Percentiles rank a stretch among this genome's conserved stretches.
phyloP scores from a whole-genome alignment of 2,888 invertebrate species.

The Synergus umbraculus region DNA sequence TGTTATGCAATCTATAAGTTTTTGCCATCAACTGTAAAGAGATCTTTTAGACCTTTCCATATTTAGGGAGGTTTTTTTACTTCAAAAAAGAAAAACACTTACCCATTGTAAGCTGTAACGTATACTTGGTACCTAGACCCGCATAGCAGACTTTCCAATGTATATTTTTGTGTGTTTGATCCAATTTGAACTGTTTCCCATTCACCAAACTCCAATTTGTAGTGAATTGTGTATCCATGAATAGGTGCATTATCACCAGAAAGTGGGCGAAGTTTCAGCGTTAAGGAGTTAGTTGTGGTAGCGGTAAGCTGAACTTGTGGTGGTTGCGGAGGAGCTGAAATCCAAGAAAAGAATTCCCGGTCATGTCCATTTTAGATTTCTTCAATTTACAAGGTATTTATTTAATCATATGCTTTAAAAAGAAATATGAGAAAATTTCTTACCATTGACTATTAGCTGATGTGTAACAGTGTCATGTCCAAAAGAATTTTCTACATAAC shows the following conservation, averaged over 20 bases:
- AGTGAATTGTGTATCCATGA: conserved; percentile 94
- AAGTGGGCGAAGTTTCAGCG: conserved; percentile 85
- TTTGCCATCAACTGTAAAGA: too few species aligned
- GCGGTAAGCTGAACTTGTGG: conserved; percentile 86
- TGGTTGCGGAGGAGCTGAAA: conserved; percentile 85
- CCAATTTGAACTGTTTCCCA: conserved; percentile 93
- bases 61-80: too few species aligned
- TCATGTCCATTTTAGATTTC: too few species aligned
- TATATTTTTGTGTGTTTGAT: conserved; percentile 88
- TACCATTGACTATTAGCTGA: conserved; percentile 91
- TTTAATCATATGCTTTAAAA: background rate
- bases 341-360: too few species aligned
- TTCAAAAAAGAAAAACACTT: conserved; percentile 62
- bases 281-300: conserved; percentile 87
- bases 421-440: conserved; percentile 47
- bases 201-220: conserved; percentile 96
- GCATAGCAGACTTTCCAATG: conserved; percentile 92
- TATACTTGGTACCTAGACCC: conserved; percentile 96
- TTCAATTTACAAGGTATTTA: too few species aligned
- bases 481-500: conserved; percentile 94
- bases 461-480: conserved; percentile 96
- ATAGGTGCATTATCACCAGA: conserved; percentile 91
- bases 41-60: too few species aligned
- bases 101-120: conserved; percentile 95
- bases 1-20: too few species aligned